These are phyloP conservation scores for Ictalurus furcatus DNA, from an alignment of 2,113 vertebrate genomes.

Conservation along the genomic window DNA sequence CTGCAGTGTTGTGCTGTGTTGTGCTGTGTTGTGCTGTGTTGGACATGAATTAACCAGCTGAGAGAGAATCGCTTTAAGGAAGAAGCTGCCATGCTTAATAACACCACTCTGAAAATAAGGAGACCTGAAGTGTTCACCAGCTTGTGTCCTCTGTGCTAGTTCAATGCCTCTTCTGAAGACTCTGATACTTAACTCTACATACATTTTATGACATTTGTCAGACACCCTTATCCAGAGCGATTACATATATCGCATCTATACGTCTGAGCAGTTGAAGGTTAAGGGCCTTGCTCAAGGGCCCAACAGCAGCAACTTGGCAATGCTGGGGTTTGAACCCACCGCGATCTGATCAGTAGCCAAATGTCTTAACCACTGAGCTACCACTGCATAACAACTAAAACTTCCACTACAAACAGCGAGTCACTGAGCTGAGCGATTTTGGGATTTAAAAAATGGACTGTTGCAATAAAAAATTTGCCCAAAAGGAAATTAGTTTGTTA, in stretches of 20 bases:
- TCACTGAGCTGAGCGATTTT: background rate
- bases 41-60: conserved; percentile 31
- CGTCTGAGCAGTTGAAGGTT: too few species aligned
- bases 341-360: too few species aligned
- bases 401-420: background rate
- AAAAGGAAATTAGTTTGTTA: conserved; percentile 6
- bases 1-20: background rate
- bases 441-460: background rate
- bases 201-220: too few species aligned
- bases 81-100: conserved; percentile 45
- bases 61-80: conserved; percentile 29
- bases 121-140: conserved; percentile 9
- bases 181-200: background rate
- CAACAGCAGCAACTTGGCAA: too few species aligned
- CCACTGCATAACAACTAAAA: background rate
- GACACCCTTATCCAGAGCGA: too few species aligned
- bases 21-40: background rate
- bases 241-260: too few species aligned
- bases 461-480: background rate
- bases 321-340: too few species aligned
- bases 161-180: background rate
- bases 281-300: too few species aligned
- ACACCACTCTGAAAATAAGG: background rate
- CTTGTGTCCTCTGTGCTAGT: conserved; percentile 16
- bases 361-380: too few species aligned